Evolutionary conservation across 2,888 invertebrate species (phyloP), one percentile per base, ranked within the genome.

Genomic region (Cantharis rufa): DNA sequence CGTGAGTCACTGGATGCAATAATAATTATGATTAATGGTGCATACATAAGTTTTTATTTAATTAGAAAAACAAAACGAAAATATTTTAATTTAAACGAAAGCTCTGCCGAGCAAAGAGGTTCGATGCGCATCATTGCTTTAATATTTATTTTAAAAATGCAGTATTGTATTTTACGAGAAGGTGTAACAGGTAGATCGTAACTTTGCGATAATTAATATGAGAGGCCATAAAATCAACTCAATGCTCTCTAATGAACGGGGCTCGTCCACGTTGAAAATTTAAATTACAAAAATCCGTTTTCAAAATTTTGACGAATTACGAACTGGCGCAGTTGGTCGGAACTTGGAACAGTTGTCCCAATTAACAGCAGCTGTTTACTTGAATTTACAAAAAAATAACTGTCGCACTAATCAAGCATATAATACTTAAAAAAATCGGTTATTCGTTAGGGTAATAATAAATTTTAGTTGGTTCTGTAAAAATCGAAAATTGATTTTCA

Each of bases 191-290:
- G 69, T 62, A 72, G 76, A 76, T 73, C 72, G 62, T 77, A 77
- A 77, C 73, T 73, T 62, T 24, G 32, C 68, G 61, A 74, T 74
- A 74, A 77, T 77, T 77, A 73, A 73, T 73, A 77, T 62, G 70
- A 73, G 70, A 73, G 70, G 61, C 24, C 73, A 70, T 73, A 73
- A 77, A 77, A 77, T 62, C 73, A 61, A 66, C 71, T 77, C 64
- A 73, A 76, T 73, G 70, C 66, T 32, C 62, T 66, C 73, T 73
- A 77, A 77, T 77, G 73, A 77, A 68, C 71, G 66, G 69, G 71
- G 16, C 69, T 32, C 62, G 61, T 24, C 48, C 21, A 32, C 13
- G 11, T 4, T 70, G 21, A 28, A 74, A 70, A 70, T 63, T 28
- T 28, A 24, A 24, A 24, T 18, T 18, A 18, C 3, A 2, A 3